phyloP scores from a whole-genome alignment of 2,113 vertebrate genomes.

The Anoplopoma fimbria region DNA sequence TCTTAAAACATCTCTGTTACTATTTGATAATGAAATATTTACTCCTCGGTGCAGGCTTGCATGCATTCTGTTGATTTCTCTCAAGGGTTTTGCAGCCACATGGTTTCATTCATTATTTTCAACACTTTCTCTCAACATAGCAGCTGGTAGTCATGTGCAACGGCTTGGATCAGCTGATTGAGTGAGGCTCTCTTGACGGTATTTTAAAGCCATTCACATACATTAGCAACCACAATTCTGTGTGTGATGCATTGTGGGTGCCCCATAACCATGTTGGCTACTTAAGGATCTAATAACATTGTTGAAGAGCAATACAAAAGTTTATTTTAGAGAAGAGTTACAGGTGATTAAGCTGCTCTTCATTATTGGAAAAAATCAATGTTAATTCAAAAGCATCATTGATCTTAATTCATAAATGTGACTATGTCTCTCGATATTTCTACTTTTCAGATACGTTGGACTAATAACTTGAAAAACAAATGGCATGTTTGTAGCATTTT shows the following conservation, averaged over 20 bases:
- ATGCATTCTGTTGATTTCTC: background rate
- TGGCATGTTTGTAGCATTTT: background rate
- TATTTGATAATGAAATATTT: background rate
- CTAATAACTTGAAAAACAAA: too few relatives aligned
- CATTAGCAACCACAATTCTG: background rate
- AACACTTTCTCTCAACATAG: background rate
- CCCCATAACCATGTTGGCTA: background rate
- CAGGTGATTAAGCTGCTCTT: background rate
- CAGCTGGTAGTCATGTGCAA: background rate
- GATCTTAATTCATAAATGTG: background rate
- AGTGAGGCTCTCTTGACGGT: background rate
- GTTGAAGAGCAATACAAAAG: background rate
- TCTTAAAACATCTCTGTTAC: background rate
- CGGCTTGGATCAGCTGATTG: constrained; percentile 10
- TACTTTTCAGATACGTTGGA: too few relatives aligned
- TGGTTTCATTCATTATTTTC: constrained; percentile 4
- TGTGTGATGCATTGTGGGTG: background rate
- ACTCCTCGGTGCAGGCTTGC: too few relatives aligned
- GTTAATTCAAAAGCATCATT: background rate
- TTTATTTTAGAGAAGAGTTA: background rate
- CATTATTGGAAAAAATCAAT: background rate
- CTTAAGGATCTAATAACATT: background rate
- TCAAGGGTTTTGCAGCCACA: background rate
- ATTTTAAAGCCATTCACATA: background rate
- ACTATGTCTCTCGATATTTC: background rate